A percentile compares a stretch with the other conserved stretches of the same genome.
Evolutionary conservation across 1,140 invertebrate genomes (phyloP).

Genomic region (Diploscapter pachys): DNA sequence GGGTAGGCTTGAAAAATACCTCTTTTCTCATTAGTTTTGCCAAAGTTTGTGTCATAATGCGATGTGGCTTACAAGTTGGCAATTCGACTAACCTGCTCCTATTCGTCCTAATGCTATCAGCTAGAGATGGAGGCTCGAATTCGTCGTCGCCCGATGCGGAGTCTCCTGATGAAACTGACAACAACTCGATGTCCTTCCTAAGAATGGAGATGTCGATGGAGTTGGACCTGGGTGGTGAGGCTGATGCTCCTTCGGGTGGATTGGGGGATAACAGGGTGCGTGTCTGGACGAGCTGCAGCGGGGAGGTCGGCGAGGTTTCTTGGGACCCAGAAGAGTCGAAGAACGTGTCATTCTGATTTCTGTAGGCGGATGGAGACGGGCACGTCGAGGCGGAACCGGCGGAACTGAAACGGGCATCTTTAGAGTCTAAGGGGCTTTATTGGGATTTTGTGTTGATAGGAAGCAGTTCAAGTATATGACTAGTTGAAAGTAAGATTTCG

Average conservation of each 20-base stretch:
- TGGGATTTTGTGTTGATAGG: not conserved
- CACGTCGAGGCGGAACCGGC: conserved; percentile 19
- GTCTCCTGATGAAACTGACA: conserved; percentile 51
- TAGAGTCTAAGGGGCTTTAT: not conserved
- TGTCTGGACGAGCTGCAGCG: conserved; percentile 22
- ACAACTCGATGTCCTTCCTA: conserved; percentile 55
- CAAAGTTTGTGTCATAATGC: no score
- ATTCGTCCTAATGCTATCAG: conserved; percentile 49
- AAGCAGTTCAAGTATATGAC: not conserved
- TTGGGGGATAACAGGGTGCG: conserved; percentile 15
- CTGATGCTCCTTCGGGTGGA: conserved; percentile 21
- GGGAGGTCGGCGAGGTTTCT: conserved; percentile 19
- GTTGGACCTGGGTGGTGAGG: conserved; percentile 52
- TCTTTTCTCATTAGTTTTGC: no score
- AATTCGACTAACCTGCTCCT: conserved; percentile 26
- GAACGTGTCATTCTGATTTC: conserved; percentile 8
- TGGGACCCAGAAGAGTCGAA: conserved; percentile 15
- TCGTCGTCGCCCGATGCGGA: conserved; percentile 44
- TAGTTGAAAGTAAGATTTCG: not conserved
- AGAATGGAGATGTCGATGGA: conserved; percentile 56
- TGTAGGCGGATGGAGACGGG: conserved; percentile 24
- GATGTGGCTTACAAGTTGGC: no score
- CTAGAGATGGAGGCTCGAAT: conserved; percentile 45
- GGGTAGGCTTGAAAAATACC: no score
- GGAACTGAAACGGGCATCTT: conserved; percentile 22